phyloP scores from a whole-genome alignment of 2,113 vertebrate species.

The Morone saxatilis region DNA sequence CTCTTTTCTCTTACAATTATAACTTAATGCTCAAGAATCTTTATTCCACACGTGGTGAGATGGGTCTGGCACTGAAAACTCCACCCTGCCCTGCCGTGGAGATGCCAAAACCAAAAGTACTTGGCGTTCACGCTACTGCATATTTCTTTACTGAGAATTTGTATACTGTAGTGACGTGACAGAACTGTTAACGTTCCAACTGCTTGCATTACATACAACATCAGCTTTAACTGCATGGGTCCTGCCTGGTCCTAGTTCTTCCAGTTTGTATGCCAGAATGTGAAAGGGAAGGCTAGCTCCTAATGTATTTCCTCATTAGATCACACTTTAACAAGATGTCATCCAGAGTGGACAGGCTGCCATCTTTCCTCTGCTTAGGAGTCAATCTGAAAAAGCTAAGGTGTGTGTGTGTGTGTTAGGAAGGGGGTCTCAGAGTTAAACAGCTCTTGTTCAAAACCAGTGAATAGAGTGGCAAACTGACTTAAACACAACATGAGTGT shows the following conservation, averaged over 20 bases:
- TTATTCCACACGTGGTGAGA: constrained; percentile 42
- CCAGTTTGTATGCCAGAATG: background rate
- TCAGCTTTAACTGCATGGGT: constrained; percentile 12
- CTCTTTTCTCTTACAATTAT: no score
- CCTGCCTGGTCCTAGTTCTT: background rate
- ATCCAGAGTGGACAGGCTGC: constrained; percentile 19
- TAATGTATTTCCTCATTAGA: constrained; percentile 33
- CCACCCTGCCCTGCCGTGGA: background rate
- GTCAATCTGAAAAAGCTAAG: background rate
- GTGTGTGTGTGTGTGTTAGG: background rate
- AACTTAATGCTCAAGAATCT: background rate
- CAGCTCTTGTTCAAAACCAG: background rate
- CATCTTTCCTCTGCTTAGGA: background rate
- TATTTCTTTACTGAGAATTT: constrained; percentile 6
- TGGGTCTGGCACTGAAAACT: constrained; percentile 16
- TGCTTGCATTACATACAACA: background rate
- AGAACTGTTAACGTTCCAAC: background rate
- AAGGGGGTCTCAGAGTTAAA: background rate
- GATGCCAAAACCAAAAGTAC: constrained; percentile 35
- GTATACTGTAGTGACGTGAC: constrained; percentile 7
- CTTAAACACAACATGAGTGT: constrained; percentile 14
- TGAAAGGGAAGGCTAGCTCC: background rate
- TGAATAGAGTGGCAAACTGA: constrained; percentile 7
- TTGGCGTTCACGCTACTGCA: constrained; percentile 14
- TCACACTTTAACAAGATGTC: constrained; percentile 21